These are phyloP conservation scores for Picus viridis DNA, from an alignment of 2,797 vertebrate species.

Conservation along the genomic window DNA sequence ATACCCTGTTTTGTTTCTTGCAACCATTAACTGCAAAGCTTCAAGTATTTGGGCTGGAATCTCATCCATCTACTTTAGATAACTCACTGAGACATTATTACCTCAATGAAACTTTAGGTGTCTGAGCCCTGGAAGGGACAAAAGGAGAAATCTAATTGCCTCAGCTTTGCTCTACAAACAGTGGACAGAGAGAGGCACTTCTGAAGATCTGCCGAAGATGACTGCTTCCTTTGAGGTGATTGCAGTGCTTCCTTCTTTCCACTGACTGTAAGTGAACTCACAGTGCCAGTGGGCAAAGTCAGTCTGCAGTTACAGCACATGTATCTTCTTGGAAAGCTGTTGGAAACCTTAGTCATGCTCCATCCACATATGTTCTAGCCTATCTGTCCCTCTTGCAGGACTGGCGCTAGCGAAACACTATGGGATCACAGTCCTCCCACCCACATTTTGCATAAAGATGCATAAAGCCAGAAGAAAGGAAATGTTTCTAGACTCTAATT, in stretches of 20 bases:
- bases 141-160: neutral
- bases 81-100: neutral
- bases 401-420: neutral
- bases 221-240: neutral
- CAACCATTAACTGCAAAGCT: neutral
- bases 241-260: neutral
- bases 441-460: constrained; percentile 54
- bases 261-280: neutral
- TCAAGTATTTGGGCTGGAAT: neutral
- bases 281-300: neutral
- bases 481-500: constrained; percentile 50
- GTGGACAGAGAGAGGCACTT: neutral
- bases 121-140: neutral
- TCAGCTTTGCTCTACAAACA: neutral
- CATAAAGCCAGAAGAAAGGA: constrained; percentile 20
- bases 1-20: neutral
- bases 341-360: neutral
- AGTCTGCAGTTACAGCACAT: neutral
- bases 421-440: constrained; percentile 14
- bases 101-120: neutral
- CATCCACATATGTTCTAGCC: neutral
- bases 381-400: constrained; percentile 15
- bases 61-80: neutral
- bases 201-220: neutral
- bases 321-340: neutral